Evolutionary conservation across 2,888 invertebrate genomes (phyloP).

Genomic region (Sturmia bella): DNA sequence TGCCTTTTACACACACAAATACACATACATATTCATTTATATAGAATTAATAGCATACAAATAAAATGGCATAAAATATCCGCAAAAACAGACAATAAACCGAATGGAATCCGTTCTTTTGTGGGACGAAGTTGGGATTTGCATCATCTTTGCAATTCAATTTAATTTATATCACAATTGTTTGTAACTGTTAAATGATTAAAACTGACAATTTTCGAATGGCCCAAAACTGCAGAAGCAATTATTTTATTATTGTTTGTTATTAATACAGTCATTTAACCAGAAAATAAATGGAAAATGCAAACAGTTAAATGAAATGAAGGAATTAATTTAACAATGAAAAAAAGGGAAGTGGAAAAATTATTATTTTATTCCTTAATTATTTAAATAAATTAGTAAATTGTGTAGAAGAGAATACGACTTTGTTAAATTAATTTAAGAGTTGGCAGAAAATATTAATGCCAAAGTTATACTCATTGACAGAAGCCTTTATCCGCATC

Average conservation of each 20-base stretch:
- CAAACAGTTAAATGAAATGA: slow-evolving; percentile 34
- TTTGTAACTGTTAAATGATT: slow-evolving; percentile 68
- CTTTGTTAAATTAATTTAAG: no score
- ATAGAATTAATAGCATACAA: slow-evolving; percentile 60
- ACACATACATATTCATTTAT: neutral
- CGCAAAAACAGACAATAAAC: slow-evolving; percentile 65
- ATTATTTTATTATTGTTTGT: slow-evolving; percentile 67
- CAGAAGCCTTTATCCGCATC: no score
- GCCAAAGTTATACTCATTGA: no score
- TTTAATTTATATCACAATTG: slow-evolving; percentile 70
- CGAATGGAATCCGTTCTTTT: slow-evolving; percentile 56
- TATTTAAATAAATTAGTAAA: slow-evolving; percentile 16
- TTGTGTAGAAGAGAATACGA: neutral
- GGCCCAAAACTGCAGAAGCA: slow-evolving; percentile 62
- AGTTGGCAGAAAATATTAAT: no score
- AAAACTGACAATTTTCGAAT: slow-evolving; percentile 67
- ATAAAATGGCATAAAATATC: slow-evolving; percentile 61
- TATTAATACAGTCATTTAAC: slow-evolving; percentile 69
- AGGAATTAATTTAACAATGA: slow-evolving; percentile 19
- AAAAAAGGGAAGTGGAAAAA: neutral
- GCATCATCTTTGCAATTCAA: slow-evolving; percentile 62
- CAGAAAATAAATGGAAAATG: slow-evolving; percentile 54
- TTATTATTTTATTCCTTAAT: neutral
- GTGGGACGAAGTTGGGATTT: slow-evolving; percentile 51
- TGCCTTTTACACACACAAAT: neutral